Base-by-base conservation (phyloP, 1,140 invertebrate species). In the Leptinotarsa defecta region DNA sequence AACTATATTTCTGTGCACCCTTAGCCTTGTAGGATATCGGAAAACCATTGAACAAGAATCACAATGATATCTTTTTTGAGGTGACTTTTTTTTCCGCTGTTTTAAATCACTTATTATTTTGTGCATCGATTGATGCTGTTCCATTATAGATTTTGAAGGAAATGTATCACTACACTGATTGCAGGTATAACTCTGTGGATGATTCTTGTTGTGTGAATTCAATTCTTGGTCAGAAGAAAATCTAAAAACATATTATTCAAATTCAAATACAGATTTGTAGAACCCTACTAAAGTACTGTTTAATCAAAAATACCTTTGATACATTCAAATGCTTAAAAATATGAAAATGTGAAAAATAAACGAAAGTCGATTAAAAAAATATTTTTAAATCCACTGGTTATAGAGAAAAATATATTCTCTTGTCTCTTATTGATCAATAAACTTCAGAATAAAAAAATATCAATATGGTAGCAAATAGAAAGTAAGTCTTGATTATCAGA, bases 181-280 rank as follows among this genome's bases (percentile, higher is more conserved):
- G 15, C 64, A 67, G 15, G 20, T 20, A 34, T 24, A 67, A 24
- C 15, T 22, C 3, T 19, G 20, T 17, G 64, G 64, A 22, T 67
- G 64, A 34, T 15, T 17, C 22, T 22, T 24, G n/a, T 67, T 22
- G 22, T 67, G 64, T 67, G 27, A 22, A 8, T 19, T 34, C 20
- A 67, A 67, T 24, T 67, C 64, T 67, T 22, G n/a, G 22, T 34
- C 15, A 67, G 64, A 24, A 20, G n/a, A 6, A 67, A 67, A 67
- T 24, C 64, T 67, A 15, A 67, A 67, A 67, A 34, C n/a, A 43
- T 43, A 43, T 27, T 27, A 27, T 34, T 34, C 27, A 6, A 8
- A 34, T 43, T 43, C 8, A 43, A 11, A 43, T 11, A 34, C 34
- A 43, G 34, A 43, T 8, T 11, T 43, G 34, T 11, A 43, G 8